Base-by-base conservation (phyloP, 2,888 invertebrate genomes). In the Hirtodrosophila duncani region DNA sequence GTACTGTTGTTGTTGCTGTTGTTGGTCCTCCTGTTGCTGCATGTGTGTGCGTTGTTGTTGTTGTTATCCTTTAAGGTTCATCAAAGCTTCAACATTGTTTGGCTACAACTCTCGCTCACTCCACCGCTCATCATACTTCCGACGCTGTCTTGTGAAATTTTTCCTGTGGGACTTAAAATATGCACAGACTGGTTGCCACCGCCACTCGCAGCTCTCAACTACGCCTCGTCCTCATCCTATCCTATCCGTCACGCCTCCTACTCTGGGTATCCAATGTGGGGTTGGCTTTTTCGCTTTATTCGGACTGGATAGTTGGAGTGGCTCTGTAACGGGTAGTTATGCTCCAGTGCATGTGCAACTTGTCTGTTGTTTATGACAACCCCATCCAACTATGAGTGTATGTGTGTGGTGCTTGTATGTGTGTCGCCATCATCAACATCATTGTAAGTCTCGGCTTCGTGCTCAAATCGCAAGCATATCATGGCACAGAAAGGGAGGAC, bases 1-100 rank as follows among this genome's bases (percentile, higher is more conserved):
- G 36, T 41, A 33, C 23, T 50, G 51, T 44, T 44, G 39, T 49
- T 50, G 39, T 29, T 48, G 37, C 23, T 23, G 37, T 37, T 36
- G 24, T 43, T 38, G 37, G 13, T 27, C 2, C 14, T 41, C 38
- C 17, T 49, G 26, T 24, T 38, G 21, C 3, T 50, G 44, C 26
- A n/a, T n/a, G n/a, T n/a, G n/a, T n/a, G n/a, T n/a, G n/a, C n/a
- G n/a, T n/a, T n/a, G n/a, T n/a, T n/a, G 33, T 21, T 64, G 58
- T 52, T 70, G 67, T 57, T 63, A 67, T 70, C 62, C 42, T 75
- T 78, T 66, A 71, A 64, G 79, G 75, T 75, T 75, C 75, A 75
- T 78, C 75, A 75, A 75, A 75, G 79, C 79, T 63, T 68, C 75
- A 74, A 74, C 79, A 78, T 71, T 75, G 75, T 75, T 72, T 78